Base-by-base conservation (phyloP, 2,113 vertebrate genomes). In the Aythya baeri region DNA sequence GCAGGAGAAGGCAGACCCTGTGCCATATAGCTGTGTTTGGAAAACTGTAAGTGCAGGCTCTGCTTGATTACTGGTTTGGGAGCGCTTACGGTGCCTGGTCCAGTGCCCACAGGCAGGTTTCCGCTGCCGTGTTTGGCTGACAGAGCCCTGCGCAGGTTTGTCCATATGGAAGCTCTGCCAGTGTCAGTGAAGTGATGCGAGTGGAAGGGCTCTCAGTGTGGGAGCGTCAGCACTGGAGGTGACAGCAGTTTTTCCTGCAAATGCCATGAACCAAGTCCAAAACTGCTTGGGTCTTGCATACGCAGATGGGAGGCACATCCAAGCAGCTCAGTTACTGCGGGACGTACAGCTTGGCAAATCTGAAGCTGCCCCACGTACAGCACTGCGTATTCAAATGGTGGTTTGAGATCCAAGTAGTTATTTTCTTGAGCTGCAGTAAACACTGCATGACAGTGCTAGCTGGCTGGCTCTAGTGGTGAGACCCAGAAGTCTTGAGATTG, bases 21-120 rank as follows among this genome's bases (percentile, higher is more conserved):
- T 83, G 36, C 18, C 18, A 3, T 22, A 3, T 7, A 46, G 32
- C 65, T n/a, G 0, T 52, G 34, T 20, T 26, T 57, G 59, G 25
- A 17, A 4, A 11, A 0, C 23, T 20, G 43, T 67, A 77, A 88
- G 27, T 7, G 4, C 0, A 0, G 81, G 14, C 55, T 43, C 5
- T 73, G 36, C 58, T 76, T 73, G 38, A 8, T 86, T 66, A 18
- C 18, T 7, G 74, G 5, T 55, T 2, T 26, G 36, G 83, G 32
- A 32, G 72, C 17, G 1, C 10, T 62, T 7, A 3, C 9, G 5
- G 38, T 9, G 14, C 15, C 25, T 1, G 0, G 5, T 49, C 18
- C 20, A 4, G 32, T 70, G 55, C 76, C 83, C 27, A 1, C 26
- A 32, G 67, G 25, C 8, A 1, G 2, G 0, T 66, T 93, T 93